Conservation (phyloP, 2,888 invertebrate genomes). For the Cerceris ruficornis region DNA sequence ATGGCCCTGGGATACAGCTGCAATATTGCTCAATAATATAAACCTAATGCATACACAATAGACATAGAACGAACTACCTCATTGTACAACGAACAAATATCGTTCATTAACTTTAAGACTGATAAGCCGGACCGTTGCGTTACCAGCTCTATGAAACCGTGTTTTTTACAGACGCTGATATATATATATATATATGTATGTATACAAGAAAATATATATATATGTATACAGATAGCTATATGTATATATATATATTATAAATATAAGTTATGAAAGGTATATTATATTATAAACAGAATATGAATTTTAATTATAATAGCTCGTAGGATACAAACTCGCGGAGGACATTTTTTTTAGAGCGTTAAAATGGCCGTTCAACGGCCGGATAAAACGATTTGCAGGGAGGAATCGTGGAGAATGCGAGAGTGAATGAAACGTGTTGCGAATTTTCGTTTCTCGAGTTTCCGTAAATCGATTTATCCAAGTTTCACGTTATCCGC, state of each 20-base stretch:
- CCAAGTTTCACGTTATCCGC: slow-evolving; percentile 4
- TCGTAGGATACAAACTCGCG: slow-evolving; percentile 26
- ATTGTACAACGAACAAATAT: slow-evolving; percentile 47
- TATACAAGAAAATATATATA: slow-evolving; percentile 32
- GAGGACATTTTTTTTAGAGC: slow-evolving; percentile 8
- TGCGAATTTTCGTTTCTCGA: neutral
- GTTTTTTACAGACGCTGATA: slow-evolving; percentile 41
- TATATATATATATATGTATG: slow-evolving; percentile 39
- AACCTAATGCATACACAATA: slow-evolving; percentile 42
- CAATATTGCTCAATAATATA: slow-evolving; percentile 75
- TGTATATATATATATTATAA: slow-evolving; percentile 30
- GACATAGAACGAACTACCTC: slow-evolving; percentile 62
- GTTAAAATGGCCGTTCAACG: slow-evolving; percentile 28
- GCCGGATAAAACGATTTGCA: slow-evolving; percentile 7
- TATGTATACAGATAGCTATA: slow-evolving; percentile 29
- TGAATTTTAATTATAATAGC: slow-evolving; percentile 45
- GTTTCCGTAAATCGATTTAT: slow-evolving; percentile 20
- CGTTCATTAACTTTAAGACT: slow-evolving; percentile 64
- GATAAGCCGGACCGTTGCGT: slow-evolving; percentile 50
- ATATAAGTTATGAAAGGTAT: slow-evolving; percentile 47
- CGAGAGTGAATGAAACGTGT: neutral
- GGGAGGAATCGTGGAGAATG: neutral
- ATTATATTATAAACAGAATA: slow-evolving; percentile 50
- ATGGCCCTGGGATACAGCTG: slow-evolving; percentile 78
- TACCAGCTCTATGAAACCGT: slow-evolving; percentile 34